Percentiles rank a stretch among this genome's conserved stretches.
These are phyloP conservation scores for Otus scops DNA, from an alignment of 2,797 vertebrate genomes.

Conservation along the genomic window DNA sequence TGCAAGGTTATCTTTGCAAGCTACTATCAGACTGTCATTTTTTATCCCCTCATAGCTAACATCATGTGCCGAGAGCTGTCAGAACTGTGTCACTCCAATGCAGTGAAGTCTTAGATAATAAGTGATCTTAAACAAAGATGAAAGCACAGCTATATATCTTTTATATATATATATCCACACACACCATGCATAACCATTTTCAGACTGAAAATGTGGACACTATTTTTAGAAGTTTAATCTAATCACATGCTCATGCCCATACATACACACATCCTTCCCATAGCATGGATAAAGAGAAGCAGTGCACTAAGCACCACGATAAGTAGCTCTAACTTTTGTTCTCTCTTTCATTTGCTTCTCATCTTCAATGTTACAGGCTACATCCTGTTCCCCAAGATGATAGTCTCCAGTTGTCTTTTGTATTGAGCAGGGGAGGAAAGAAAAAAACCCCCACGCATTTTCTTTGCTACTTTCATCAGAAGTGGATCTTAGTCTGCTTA, in stretches of 20 bases:
- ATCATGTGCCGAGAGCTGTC: neutral
- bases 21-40: neutral
- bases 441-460: neutral
- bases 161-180: neutral
- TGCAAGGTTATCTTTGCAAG: neutral
- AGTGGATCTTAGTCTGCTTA: neutral
- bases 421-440: neutral
- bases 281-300: neutral
- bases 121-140: neutral
- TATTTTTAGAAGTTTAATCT: conserved; percentile 35
- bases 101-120: neutral
- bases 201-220: neutral
- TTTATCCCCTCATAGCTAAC: neutral
- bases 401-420: neutral
- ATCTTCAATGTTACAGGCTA: neutral
- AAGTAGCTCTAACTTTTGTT: neutral
- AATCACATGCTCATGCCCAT: neutral
- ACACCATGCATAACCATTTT: neutral
- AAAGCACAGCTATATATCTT: neutral
- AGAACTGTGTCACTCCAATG: neutral
- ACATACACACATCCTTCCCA: neutral
- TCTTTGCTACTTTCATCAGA: neutral
- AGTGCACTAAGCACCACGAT: neutral
- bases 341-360: neutral
- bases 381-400: neutral